Evolutionary conservation across 2,113 vertebrate genomes (phyloP), one percentile per base, ranked within the genome.

Genomic region (Monopterus albus): DNA sequence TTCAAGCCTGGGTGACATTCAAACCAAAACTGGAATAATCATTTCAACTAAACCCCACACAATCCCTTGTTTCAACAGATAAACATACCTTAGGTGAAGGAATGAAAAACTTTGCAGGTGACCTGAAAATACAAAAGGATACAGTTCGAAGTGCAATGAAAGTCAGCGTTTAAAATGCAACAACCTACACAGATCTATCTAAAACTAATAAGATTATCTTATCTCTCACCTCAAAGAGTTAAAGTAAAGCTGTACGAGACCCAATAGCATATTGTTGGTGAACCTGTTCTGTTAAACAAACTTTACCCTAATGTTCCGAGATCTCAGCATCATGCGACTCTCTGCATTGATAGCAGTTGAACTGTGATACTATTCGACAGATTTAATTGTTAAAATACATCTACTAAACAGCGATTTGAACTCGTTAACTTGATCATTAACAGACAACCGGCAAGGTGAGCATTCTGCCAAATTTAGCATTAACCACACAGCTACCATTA

Each of bases 51-150:
- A 17, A 68, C 38, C 42, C 17, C 5, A 52, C 17, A 65, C 12
- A 20, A 50, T 33, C 53, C 18, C 62, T 68, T 65, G 46, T 56
- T 38, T 74, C 13, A 77, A 71, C 45, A 76, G 31, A 43, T 39
- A 74, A 75, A 92, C 95, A 91, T 92, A 98, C 97, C 94, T 95
- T 90, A 65, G 90, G 72, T 10, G 88, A 78, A 56, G 91, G 92
- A 87, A 92, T 85, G 77, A 84, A 91, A 88, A 92, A 89, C 88
- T 97, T 96, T 49, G 78, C 89, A 31, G 96, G 95, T 72, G 96
- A 96, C 87, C 97, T 99, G 85, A 84, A 72, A 91, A 74, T 67
- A 72, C 29, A 85, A 78, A 29, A 65, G 40, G 10, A 52, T 11
- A 50, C 1, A 13, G 29, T 61, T 72, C 2, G 75, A 65, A 58